Evolutionary conservation across 2,113 vertebrate genomes (phyloP), one percentile per base, ranked within the genome.

Genomic region (Neogale vison): DNA sequence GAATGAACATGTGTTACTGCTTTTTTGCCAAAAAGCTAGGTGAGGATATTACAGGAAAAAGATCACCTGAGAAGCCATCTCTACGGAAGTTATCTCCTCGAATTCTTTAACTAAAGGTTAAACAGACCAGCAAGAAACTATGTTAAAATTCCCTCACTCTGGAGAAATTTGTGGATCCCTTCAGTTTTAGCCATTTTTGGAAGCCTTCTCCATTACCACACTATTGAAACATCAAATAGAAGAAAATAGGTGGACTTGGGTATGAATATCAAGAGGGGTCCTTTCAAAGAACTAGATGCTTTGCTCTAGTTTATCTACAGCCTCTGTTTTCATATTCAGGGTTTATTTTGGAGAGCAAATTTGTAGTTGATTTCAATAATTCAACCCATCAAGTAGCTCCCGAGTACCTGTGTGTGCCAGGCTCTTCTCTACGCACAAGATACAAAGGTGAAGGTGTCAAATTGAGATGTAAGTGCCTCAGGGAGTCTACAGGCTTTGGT

Each of bases 101-200:
- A 92, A 94, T 88, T 88, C 45, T 65, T 80, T 59, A 94, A 80
- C 47, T 74, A 67, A 17, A 83, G 7, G 34, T 88, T 84, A 88
- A 92, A 95, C 8, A 79, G 81, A n/a, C 31, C 26, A 84, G 34
- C 14, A 88, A 31, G 45, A 74, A 39, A 39, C n/a, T 83, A 71
- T 26, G 31, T 34, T 76, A 88, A 29, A 15, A 84, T 31, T 39
- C 6, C 29, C 59, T 17, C 36, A 74, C 74, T 92, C 63, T 34
- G 29, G 20, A 81, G n/a, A 88, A 83, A 79, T 61, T 6, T 26
- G 2, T 31, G 18, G 6, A 21, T 76, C 23, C 24, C 10, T 29
- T 76, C 52, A 86, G 26, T 86, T n/a, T n/a, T 67, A 76, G 50
- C 29, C 39, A 7, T 31, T 88, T 95, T 71, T 34, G 26, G 76